Conservation (phyloP, 2,888 invertebrate species). For the Patella pellucida region DNA sequence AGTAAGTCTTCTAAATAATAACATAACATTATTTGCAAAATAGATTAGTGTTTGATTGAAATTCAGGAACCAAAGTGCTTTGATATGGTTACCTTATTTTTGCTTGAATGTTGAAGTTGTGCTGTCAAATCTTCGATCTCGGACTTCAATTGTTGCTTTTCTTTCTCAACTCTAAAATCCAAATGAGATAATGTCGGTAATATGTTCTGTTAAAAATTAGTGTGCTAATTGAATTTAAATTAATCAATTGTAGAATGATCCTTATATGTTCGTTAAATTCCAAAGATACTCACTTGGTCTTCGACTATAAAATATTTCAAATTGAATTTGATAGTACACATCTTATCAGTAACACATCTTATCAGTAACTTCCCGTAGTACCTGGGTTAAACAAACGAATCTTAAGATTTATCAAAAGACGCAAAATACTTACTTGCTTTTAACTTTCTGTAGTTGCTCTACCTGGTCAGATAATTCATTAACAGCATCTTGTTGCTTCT, state of each 20-base stretch:
- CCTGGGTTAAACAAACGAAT: too few species aligned
- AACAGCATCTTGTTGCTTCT: constrained; percentile 99
- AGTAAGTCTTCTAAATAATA: too few species aligned
- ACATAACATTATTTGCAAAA: background rate
- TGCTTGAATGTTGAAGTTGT: constrained; percentile 96
- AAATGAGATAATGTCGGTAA: too few species aligned
- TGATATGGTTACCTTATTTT: constrained; percentile 89
- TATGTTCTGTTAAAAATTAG: too few species aligned
- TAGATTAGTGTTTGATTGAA: too few species aligned
- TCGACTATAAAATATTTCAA: constrained; percentile 79
- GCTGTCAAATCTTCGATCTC: constrained; percentile 98
- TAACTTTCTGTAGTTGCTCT: constrained; percentile 99
- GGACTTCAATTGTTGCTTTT: constrained; percentile 96
- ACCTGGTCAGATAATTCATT: constrained; percentile 99
- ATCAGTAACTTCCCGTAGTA: too few species aligned
- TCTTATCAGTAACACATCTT: too few species aligned
- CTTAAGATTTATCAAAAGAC: too few species aligned
- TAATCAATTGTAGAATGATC: too few species aligned
- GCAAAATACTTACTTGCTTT: constrained; percentile 84
- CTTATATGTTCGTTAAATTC: too few species aligned
- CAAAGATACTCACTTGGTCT: constrained; percentile 79
- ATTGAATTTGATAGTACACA: background rate
- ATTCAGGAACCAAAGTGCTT: background rate
- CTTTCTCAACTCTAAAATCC: constrained; percentile 88
- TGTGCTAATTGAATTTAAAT: too few species aligned